Base-by-base conservation (phyloP, 2,113 vertebrate species). In the Varanus salvator region DNA sequence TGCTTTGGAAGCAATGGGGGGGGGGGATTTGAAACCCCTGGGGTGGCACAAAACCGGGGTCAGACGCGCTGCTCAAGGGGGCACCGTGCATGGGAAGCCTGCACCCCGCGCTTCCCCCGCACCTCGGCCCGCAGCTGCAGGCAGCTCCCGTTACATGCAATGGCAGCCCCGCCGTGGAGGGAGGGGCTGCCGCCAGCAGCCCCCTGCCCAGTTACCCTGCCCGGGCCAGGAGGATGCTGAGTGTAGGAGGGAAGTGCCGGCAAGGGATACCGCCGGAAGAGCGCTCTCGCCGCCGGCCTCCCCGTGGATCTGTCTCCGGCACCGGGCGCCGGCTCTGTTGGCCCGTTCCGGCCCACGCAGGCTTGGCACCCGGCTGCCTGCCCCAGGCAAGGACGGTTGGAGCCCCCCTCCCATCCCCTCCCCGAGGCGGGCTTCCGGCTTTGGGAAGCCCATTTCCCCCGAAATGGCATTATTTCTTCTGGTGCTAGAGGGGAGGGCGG, bases 401-500 rank as follows among this genome's bases (percentile, higher is more conserved):
- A 21, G 38, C 38, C 38, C 38, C 38, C 38, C 38, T n/a, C n/a
- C 34, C 0, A 34, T 2, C 1, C 50, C 89, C 44, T 6, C 80
- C 72, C 78, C 48, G 48, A 84, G 38, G 38, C 4, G 91, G 80
- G 69, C 87, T 83, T 12, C 54, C n/a, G 31, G 77, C 69, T 29
- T 80, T 19, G 82, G 84, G 84, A 91, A 78, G 72, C 80, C 12
- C 34, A 77, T 82, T 60, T 69, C 89, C 93, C 92, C 80, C 4
- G 64, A 29, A 14, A 52, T 90, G 93, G 93, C 93, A 87, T 93
- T 91, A 92, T 84, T 48, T 89, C 77, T 95, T 90, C 75, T 94
- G 94, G 95, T 95, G 95, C 94, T 94, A 95, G 93, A 93, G 93
- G 91, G 94, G 90, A 86, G 93, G 92, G 83, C 86, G 60, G 50